Conservation (phyloP, 1,140 invertebrate species). For the Lordiphosa collinella region DNA sequence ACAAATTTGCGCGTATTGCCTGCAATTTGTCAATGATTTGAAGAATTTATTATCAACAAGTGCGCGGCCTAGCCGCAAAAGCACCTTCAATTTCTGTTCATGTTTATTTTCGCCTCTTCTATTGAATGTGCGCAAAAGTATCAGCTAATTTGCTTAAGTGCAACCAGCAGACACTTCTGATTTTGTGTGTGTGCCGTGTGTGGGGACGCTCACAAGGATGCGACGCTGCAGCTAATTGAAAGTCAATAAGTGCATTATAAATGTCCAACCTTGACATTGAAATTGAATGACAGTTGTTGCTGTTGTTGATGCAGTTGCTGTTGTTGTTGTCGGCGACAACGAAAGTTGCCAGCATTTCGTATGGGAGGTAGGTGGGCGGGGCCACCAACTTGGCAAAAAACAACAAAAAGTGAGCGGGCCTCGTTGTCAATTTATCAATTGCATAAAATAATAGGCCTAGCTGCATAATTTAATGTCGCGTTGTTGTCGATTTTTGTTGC, state of each 20-base stretch:
- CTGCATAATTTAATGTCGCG: conserved; percentile 72
- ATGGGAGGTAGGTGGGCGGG: conserved; percentile 13
- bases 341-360: conserved; percentile 51
- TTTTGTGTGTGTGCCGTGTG: neutral
- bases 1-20: conserved; percentile 37
- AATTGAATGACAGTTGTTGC: conserved; percentile 55
- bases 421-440: conserved; percentile 72
- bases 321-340: conserved; percentile 33
- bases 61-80: conserved; percentile 28
- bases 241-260: conserved; percentile 64
- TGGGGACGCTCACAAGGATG: conserved; percentile 51
- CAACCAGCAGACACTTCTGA: conserved; percentile 16
- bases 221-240: conserved; percentile 60
- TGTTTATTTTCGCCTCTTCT: conserved; percentile 5
- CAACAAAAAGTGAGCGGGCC: conserved; percentile 60
- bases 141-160: conserved; percentile 53
- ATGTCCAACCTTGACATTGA: conserved; percentile 69
- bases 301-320: neutral
- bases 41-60: conserved; percentile 56
- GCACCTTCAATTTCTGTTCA: conserved; percentile 39
- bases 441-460: conserved; percentile 77
- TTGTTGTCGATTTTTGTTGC: conserved; percentile 26
- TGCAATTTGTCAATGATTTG: conserved; percentile 60
- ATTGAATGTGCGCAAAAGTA: conserved; percentile 2
- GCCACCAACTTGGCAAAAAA: conserved; percentile 50